phyloP scores from a whole-genome alignment of 2,888 invertebrate species.

The Aphrophora alni region DNA sequence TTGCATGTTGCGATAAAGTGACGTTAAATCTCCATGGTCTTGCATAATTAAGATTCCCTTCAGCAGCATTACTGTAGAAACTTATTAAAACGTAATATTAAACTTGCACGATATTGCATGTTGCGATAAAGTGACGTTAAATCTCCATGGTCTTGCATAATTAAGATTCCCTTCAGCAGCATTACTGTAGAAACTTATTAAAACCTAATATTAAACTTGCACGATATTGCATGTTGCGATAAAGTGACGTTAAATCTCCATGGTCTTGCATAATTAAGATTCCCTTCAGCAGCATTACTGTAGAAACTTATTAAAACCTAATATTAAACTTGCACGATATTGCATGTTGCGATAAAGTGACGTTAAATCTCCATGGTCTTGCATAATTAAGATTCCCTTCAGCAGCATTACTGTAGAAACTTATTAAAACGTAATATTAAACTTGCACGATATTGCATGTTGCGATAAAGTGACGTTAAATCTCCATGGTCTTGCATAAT shows the following conservation, averaged over 20 bases:
- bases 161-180: neutral
- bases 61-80: neutral
- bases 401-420: neutral
- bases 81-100: neutral
- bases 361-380: too few relatives aligned
- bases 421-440: neutral
- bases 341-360: too few relatives aligned
- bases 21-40: too few relatives aligned
- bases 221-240: too few relatives aligned
- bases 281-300: neutral
- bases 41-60: neutral
- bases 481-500: too few relatives aligned
- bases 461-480: too few relatives aligned
- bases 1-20: too few relatives aligned
- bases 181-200: neutral
- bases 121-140: too few relatives aligned
- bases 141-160: too few relatives aligned
- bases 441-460: neutral
- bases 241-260: too few relatives aligned
- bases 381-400: neutral
- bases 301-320: neutral
- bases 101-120: neutral
- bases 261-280: too few relatives aligned
- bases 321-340: neutral
- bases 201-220: neutral